phyloP scores from a whole-genome alignment of 2,797 vertebrate species.

The Peromyscus melanophrys region DNA sequence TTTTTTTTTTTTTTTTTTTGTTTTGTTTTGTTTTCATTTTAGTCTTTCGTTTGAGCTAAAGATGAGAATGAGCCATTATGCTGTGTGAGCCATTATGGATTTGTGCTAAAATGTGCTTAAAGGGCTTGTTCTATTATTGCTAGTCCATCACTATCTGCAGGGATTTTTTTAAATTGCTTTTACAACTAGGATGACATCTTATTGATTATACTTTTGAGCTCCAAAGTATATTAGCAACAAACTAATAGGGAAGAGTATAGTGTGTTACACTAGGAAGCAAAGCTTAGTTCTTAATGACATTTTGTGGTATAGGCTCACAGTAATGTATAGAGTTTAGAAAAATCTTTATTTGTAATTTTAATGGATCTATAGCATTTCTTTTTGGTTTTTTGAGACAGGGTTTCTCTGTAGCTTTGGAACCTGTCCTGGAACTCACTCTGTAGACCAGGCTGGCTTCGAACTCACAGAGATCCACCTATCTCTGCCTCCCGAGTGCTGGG shows the following conservation, averaged over 20 bases:
- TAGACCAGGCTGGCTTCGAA: no score
- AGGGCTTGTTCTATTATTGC: not conserved
- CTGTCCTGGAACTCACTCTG: no score
- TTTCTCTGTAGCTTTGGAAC: no score
- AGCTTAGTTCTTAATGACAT: not conserved
- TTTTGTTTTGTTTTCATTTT: not conserved
- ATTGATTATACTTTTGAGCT: not conserved
- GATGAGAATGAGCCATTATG: constrained; percentile 1
- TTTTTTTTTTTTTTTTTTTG: not conserved
- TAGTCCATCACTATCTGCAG: not conserved
- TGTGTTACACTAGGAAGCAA: constrained; percentile 37
- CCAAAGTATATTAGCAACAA: constrained; percentile 3
- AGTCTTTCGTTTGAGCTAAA: constrained; percentile 41
- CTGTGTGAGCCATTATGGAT: not conserved
- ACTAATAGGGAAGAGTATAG: not conserved
- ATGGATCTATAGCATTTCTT: not conserved
- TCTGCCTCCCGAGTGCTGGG: no score
- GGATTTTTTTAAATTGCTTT: constrained; percentile 58
- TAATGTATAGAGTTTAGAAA: constrained; percentile 3
- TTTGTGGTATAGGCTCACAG: constrained; percentile 38
- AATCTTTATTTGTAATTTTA: not conserved
- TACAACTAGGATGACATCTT: constrained; percentile 42
- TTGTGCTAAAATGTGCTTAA: not conserved
- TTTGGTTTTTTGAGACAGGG: no score
- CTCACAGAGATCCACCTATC: no score